A percentile compares a stretch with the other conserved stretches of the same genome.
These are phyloP conservation scores for Neosilurus mollespiculum DNA, from an alignment of 2,797 vertebrate genomes.

Conservation along the genomic window DNA sequence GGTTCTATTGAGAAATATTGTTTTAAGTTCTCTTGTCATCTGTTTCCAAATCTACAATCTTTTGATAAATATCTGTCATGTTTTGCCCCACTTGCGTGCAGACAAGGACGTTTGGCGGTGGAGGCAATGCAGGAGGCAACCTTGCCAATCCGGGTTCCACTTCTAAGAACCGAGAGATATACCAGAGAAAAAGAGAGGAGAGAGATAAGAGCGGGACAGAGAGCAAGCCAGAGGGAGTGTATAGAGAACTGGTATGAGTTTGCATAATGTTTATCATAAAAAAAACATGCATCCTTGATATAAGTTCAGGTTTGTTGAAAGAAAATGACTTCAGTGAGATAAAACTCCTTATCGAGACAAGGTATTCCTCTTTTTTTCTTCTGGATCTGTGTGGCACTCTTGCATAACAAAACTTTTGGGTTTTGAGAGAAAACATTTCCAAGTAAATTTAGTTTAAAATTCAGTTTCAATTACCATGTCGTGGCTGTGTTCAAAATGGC, in stretches of 20 bases:
- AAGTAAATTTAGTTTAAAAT: neutral
- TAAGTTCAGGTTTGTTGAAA: neutral
- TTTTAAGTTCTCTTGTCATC: neutral
- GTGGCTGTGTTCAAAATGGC: neutral
- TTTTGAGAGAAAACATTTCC: neutral
- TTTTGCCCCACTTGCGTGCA: constrained; percentile 48
- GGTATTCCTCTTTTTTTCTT: too few relatives aligned
- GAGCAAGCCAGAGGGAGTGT: constrained; percentile 82
- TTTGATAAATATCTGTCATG: neutral
- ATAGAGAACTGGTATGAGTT: constrained; percentile 87
- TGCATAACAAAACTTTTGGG: neutral
- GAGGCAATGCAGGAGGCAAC: constrained; percentile 88
- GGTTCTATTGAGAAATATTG: neutral
- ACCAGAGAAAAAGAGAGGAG: constrained; percentile 84
- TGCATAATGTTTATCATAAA: too few relatives aligned
- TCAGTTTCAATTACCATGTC: neutral
- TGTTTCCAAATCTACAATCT: neutral
- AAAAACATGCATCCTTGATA: neutral
- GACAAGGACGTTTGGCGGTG: constrained; percentile 92
- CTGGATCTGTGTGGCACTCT: neutral
- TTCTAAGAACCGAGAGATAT: constrained; percentile 80
- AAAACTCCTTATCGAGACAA: neutral
- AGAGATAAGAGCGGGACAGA: constrained; percentile 74
- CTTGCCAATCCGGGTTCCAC: constrained; percentile 76
- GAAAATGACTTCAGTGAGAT: neutral